Conservation (phyloP, 2,797 vertebrate genomes). For the Coregonus suidteri region DNA sequence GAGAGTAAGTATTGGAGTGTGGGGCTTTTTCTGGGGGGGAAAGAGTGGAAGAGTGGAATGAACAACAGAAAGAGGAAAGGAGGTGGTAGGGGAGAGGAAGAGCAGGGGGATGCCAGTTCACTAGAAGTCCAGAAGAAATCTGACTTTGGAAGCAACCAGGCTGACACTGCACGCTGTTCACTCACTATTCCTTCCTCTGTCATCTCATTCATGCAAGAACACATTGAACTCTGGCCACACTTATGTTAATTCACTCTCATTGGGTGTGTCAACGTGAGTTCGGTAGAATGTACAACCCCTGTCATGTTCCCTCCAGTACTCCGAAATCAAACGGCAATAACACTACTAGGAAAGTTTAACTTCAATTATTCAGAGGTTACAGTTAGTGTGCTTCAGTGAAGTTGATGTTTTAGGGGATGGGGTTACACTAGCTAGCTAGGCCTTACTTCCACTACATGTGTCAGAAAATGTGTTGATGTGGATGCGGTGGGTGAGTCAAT, state of each 20-base stretch:
- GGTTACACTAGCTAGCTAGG: too few species aligned
- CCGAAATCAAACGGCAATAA: neutral
- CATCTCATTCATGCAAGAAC: conserved; percentile 39
- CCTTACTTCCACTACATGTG: too few species aligned
- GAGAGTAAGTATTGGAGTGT: conserved; percentile 10
- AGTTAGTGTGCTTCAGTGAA: too few species aligned
- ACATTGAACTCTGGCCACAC: neutral
- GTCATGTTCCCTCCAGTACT: neutral
- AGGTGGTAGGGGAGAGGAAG: neutral
- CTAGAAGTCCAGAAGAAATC: conserved; percentile 27
- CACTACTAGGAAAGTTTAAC: neutral
- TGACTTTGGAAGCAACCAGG: conserved; percentile 19
- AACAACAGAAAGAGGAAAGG: conserved; percentile 34
- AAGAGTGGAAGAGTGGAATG: conserved; percentile 11
- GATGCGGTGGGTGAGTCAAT: too few species aligned
- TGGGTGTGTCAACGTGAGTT: neutral
- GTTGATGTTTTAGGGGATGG: too few species aligned
- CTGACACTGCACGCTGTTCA: conserved; percentile 35
- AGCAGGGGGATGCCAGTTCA: conserved; percentile 31
- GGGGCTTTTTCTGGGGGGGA: conserved; percentile 4
- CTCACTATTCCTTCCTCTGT: conserved; percentile 45
- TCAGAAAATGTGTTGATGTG: too few species aligned
- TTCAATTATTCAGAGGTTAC: neutral
- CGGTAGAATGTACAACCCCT: neutral
- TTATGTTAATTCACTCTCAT: neutral